Percentiles rank a stretch among this genome's conserved stretches.
Conservation (phyloP, 2,797 vertebrate genomes). For the Spinus pinus region DNA sequence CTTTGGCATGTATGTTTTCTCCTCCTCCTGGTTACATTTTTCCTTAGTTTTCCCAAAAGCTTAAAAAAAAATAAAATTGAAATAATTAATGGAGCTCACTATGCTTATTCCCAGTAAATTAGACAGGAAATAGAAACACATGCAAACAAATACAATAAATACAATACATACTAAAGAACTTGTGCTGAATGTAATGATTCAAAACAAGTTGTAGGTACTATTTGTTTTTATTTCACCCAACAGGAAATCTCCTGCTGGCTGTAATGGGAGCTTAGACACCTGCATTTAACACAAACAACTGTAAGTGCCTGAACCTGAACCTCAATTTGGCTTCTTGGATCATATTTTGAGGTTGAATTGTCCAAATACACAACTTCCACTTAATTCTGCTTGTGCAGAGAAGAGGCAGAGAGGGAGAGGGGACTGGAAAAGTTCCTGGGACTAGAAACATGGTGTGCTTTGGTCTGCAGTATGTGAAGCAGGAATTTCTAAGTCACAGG, state of each 20-base stretch:
- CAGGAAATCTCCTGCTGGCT: neutral
- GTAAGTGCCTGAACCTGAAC: neutral
- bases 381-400: neutral
- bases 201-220: neutral
- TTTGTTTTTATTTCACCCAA: neutral
- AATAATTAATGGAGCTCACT: neutral
- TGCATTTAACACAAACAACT: neutral
- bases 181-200: neutral
- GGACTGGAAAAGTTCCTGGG: neutral
- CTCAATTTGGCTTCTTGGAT: neutral
- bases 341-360: neutral
- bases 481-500: neutral
- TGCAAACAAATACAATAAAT: neutral
- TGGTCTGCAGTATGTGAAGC: neutral
- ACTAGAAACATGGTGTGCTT: neutral
- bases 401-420: neutral
- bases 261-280: neutral
- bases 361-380: neutral
- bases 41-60: neutral
- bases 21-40: neutral
- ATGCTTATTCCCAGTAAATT: neutral
- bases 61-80: neutral
- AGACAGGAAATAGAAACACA: neutral
- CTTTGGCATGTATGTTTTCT: neutral
- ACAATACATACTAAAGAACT: neutral